Evolutionary conservation across 2,113 vertebrate genomes (phyloP).

Genomic region (Lepisosteus osseus): DNA sequence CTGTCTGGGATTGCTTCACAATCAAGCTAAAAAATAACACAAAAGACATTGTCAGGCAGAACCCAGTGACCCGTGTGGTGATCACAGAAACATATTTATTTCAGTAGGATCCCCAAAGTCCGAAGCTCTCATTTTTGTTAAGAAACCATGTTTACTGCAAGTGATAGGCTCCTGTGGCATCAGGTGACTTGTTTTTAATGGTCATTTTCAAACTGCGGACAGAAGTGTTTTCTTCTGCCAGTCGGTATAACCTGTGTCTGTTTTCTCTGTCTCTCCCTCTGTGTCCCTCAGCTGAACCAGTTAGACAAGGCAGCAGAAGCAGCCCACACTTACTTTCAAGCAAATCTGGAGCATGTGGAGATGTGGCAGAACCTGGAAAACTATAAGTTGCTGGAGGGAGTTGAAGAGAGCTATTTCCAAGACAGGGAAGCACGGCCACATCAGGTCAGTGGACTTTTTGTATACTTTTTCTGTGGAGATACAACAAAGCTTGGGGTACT

Average conservation of each 20-base stretch:
- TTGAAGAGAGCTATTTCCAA: constrained; percentile 61
- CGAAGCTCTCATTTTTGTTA: too few species aligned
- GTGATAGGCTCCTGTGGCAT: not conserved
- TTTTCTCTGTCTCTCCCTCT: not conserved
- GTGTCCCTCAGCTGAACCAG: constrained; percentile 71
- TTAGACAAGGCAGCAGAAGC: constrained; percentile 84
- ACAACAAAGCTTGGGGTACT: too few species aligned
- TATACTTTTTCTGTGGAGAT: too few species aligned
- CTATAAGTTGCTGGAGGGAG: constrained; percentile 69
- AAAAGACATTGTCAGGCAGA: too few species aligned
- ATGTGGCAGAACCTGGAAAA: constrained; percentile 83
- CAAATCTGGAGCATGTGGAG: constrained; percentile 95
- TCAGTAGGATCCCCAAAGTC: not conserved
- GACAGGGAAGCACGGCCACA: constrained; percentile 81
- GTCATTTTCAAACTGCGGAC: too few species aligned
- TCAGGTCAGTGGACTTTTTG: constrained; percentile 63
- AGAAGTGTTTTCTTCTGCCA: not conserved
- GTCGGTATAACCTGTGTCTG: constrained; percentile 1
- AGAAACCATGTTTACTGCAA: too few species aligned
- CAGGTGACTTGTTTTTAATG: too few species aligned
- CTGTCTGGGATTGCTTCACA: not conserved
- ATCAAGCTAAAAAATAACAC: too few species aligned
- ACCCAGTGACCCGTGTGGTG: too few species aligned
- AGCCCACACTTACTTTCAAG: constrained; percentile 93
- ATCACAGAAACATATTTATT: too few species aligned